Evolutionary conservation across 2,797 vertebrate species (phyloP), one percentile per base, ranked within the genome.

Genomic region (Taenioides sp.): DNA sequence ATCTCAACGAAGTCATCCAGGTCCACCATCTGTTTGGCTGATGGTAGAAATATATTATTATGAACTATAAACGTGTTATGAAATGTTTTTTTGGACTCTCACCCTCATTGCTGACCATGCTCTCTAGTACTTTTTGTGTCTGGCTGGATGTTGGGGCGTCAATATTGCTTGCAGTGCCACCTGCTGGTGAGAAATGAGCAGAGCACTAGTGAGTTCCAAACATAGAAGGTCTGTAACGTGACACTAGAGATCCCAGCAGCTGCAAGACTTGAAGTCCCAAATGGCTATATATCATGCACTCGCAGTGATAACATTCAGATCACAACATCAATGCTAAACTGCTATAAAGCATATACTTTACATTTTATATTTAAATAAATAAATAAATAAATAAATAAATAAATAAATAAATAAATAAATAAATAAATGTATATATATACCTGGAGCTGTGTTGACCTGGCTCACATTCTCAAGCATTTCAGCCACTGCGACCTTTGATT

Each of bases 1-100:
- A 99, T 95, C 89, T 99, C 97, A 80, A 99, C 96, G 77, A 99
- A 99, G 80, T 96, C 96, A 20, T 99, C 97, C 86, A 96, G 78
- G n/a, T 94, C 95, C 25, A 99, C 93, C 76, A 93, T 78, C 80
- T 94, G 93, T 84, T 93, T 93, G 69, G 95, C 97, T 98, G 68
- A 64, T 70, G 28, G 67, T 69, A 85, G 20, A 79, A 5, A 40
- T 37, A 7, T 7, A n/a, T 5, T 52, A 64, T 47, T 2, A 54
- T 31, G 49, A 23, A 49, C 6, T 0, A 25, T 31, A 23, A 43
- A 10, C 1, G 65, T 1, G 34, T 1, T 18, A 18, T 25, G 14
- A 16, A 27, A 37, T 12, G 10, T 22, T 27, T 69, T 64, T 50
- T 66, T 27, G 49, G 11, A 73, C 60, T 62, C 96, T 95, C 90